Base-by-base conservation (phyloP, 2,113 vertebrate species). In the Nymphicus hollandicus region DNA sequence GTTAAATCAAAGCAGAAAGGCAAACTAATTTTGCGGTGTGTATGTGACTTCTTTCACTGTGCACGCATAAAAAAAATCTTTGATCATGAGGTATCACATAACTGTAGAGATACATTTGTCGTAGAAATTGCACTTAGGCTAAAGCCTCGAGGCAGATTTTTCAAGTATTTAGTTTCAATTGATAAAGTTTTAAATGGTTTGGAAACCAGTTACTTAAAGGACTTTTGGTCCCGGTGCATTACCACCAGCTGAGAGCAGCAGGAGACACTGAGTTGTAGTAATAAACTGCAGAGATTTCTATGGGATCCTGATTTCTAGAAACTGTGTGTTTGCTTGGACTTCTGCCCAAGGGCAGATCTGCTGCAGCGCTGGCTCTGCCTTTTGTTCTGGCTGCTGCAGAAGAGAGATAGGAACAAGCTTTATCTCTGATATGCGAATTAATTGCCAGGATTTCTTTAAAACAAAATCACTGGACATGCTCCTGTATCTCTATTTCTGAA, bases 311-410 rank as follows among this genome's bases (percentile, higher is more conserved):
- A n/a, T 86, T 86, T 94, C 91, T 93, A 77, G 83, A 94, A 86
- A 58, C 58, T 25, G 22, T 73, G 6, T 58, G 69, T 84, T 84
- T 92, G 69, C 86, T 72, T 93, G 91, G 91, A 78, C 83, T 52
- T n/a, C 77, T 89, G 91, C 91, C 91, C 50, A 81, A 81, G 78
- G 70, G 61, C 88, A 64, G n/a, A 35, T 86, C 83, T 78, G 55
- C 46, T 88, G 86, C 60, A 81, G n/a, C 2, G 2, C 76, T 84
- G 84, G 81, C 70, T 85, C 85, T 88, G 61, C 94, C 73, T 82
- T 92, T 94, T 91, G 65, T 95, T 81, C 77, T 61, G 93, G 49
- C 89, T 89, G 91, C 87, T 73, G 91, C 78, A 80, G 80, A 31
- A 81, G 76, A 82, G 70, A 72, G 73, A 89, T 35, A 47, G 79